Percentiles rank a stretch among this genome's conserved stretches.
Conservation (phyloP, 2,888 invertebrate genomes). For the Pedicia rivosa region DNA sequence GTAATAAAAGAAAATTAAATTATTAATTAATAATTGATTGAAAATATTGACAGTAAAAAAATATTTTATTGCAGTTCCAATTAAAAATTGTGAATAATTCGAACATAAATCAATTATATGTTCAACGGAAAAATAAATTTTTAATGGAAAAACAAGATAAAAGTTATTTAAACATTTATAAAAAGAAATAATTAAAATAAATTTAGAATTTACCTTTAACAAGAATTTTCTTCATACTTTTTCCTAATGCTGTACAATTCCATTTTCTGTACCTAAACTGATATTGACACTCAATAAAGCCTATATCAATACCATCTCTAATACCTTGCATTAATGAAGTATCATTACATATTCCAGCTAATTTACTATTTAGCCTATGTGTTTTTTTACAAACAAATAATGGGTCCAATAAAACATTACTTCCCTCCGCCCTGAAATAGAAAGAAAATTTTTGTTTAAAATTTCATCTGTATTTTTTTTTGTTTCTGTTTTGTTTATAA, state of each 20-base stretch:
- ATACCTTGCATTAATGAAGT: constrained; percentile 67
- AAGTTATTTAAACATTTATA: no score
- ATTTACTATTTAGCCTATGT: constrained; percentile 55
- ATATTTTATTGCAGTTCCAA: no score
- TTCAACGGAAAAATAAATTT: no score
- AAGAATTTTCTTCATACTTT: constrained; percentile 71
- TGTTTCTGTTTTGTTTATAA: background rate
- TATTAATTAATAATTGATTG: no score
- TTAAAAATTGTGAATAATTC: no score
- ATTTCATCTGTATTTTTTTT: background rate
- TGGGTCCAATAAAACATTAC: constrained; percentile 79
- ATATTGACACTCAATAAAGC: constrained; percentile 72
- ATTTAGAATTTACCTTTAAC: constrained; percentile 47
- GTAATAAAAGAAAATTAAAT: no score
- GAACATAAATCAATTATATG: no score
- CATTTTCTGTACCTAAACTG: constrained; percentile 74
- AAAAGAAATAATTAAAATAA: background rate
- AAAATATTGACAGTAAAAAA: no score
- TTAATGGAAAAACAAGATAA: no score
- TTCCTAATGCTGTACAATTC: constrained; percentile 74
- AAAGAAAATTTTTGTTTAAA: no score
- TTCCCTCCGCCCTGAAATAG: constrained; percentile 54
- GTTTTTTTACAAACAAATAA: constrained; percentile 78
- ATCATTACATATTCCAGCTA: constrained; percentile 72
- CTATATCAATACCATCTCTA: constrained; percentile 64